Conservation (phyloP, 2,888 invertebrate genomes). For the Willowsia nigromaculata region DNA sequence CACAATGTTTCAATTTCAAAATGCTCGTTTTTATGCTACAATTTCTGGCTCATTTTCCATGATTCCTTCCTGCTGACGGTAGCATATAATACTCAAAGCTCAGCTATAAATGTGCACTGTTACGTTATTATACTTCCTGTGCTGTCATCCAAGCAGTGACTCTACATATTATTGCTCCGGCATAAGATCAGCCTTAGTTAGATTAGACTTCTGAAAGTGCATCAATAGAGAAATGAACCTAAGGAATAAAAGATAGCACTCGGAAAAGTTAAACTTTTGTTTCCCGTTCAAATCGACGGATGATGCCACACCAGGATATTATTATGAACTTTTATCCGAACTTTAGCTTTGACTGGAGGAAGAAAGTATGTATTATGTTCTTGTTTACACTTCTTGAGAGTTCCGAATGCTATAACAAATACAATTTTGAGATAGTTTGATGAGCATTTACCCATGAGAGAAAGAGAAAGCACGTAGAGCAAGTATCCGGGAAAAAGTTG, state of each 20-base stretch:
- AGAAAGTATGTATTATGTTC: slow-evolving; percentile 1
- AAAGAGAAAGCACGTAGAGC: not conserved
- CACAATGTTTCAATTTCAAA: not conserved
- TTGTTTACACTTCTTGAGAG: not conserved
- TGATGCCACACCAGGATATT: slow-evolving; percentile 8
- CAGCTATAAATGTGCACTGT: not conserved
- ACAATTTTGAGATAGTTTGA: not conserved
- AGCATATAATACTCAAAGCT: not conserved
- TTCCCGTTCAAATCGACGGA: not conserved
- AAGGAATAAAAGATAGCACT: not conserved
- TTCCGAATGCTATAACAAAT: not conserved
- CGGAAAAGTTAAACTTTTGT: slow-evolving; percentile 8
- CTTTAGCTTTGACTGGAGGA: not conserved
- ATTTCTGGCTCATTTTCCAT: not conserved
- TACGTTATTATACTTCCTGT: not conserved
- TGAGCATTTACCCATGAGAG: not conserved
- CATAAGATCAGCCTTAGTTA: not conserved
- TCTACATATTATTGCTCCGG: too few relatives aligned
- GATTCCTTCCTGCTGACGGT: not conserved
- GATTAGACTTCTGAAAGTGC: not conserved
- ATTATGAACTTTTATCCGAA: slow-evolving; percentile 17
- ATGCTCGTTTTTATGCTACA: not conserved
- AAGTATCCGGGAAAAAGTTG: not conserved
- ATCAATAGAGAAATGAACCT: not conserved
- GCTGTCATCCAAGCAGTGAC: too few relatives aligned